Conservation (phyloP, 2,113 vertebrate genomes). For the Protobothrops flavoviridis region DNA sequence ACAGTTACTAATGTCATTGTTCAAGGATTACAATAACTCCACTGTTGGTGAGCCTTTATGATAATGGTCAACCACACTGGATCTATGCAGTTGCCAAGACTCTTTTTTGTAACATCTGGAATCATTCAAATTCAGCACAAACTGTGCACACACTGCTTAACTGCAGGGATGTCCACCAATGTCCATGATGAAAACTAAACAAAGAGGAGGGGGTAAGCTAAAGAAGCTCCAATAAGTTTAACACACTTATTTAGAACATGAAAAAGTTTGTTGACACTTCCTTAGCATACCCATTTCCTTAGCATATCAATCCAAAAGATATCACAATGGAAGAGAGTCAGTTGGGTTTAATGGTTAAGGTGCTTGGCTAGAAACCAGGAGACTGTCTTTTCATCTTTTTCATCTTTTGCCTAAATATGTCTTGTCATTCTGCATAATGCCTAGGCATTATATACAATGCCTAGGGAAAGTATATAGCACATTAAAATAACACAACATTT, state of each 20-base stretch:
- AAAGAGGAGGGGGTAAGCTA: background rate
- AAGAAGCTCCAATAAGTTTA: background rate
- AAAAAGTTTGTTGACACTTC: background rate
- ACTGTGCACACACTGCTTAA: background rate
- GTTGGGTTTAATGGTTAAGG: background rate
- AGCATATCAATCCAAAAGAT: background rate
- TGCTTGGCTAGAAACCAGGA: background rate
- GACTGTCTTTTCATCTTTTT: no score
- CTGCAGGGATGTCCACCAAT: background rate
- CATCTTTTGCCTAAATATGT: no score
- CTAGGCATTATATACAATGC: no score
- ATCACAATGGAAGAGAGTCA: background rate
- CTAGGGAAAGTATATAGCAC: background rate
- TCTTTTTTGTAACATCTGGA: background rate
- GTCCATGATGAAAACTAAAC: background rate
- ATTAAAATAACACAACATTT: background rate
- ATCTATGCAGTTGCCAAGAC: background rate
- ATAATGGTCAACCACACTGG: background rate
- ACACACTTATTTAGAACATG: background rate
- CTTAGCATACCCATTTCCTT: background rate
- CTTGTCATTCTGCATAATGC: no score
- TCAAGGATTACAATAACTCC: background rate
- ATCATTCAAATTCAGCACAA: background rate
- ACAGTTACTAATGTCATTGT: background rate
- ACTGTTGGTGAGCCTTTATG: background rate